Base-by-base conservation (phyloP, 2,797 vertebrate species). In the Chloroceryle inda region DNA sequence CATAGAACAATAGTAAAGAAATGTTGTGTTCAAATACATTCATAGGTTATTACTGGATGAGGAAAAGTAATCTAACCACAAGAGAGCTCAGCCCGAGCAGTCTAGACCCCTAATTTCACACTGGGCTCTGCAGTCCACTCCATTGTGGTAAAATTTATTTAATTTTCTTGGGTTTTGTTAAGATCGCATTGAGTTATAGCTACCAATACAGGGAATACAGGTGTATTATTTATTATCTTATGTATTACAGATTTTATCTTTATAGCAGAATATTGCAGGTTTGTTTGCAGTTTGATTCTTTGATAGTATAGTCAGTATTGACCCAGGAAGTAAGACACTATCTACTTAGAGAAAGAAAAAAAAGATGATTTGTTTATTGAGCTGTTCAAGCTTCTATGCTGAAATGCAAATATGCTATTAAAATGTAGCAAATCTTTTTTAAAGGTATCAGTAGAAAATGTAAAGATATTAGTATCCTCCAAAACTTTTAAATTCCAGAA, bases 81-180 rank as follows among this genome's bases (percentile, higher is more conserved):
- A n/a, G 14, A 69, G 14, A 59, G 9, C 23, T 58, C 20, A 68
- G 8, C 26, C 14, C 6, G 37, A 68, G 24, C 13, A 35, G 11
- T n/a, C 49, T 40, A 40, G 49, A 52, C n/a, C 13, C 5, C 12
- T n/a, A n/a, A 24, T 58, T n/a, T 40, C 3, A 2, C 2, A 2
- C 5, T n/a, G 16, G 20, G 4, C 4, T 63, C 50, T 2, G 0
- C 42, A 56, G 27, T 6, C n/a, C 15, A n/a, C 33, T 82, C 13
- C 7, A 5, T 3, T 35, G 22, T 53, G 8, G 22, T 38, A 55
- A 21, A 66, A 49, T 19, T 49, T 11, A 53, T 38, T 66, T 38
- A 13, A 18, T 31, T 78, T 66, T 44, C 27, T 26, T 47, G 5
- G 0, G 0, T 66, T 55, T 80, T 38, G 19, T 56, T 59, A 59